Conservation (phyloP, 2,797 vertebrate species). For the Danio aesculapii region DNA sequence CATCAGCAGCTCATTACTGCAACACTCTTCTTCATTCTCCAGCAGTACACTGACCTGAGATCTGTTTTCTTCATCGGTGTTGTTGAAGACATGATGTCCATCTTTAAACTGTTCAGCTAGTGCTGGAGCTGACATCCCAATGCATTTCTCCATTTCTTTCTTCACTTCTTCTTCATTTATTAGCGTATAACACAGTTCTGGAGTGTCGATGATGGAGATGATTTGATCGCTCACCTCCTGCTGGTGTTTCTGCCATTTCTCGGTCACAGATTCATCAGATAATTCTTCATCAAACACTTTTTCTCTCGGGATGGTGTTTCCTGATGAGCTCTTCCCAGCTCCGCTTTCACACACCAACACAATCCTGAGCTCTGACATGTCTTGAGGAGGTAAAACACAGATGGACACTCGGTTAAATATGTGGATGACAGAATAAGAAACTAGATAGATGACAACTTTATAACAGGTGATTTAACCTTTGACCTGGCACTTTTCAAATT, state of each 20-base stretch:
- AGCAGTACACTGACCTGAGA: constrained; percentile 10
- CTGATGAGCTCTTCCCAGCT: constrained; percentile 39
- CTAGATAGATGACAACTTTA: too few species aligned
- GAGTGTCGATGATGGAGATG: constrained; percentile 18
- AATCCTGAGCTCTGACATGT: constrained; percentile 6
- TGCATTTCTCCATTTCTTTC: constrained; percentile 56
- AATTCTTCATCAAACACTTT: neutral
- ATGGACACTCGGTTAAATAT: too few species aligned
- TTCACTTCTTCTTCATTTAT: constrained; percentile 34
- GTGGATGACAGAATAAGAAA: too few species aligned
- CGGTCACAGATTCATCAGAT: neutral
- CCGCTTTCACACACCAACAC: constrained; percentile 32
- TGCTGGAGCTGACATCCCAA: neutral
- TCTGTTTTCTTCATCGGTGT: neutral
- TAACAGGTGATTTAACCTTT: too few species aligned
- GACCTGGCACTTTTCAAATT: too few species aligned
- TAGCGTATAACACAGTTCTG: constrained; percentile 59
- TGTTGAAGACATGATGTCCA: neutral
- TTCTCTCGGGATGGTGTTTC: constrained; percentile 29
- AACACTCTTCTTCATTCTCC: neutral
- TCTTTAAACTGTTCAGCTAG: neutral
- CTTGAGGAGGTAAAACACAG: too few species aligned
- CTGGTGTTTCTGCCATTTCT: neutral
- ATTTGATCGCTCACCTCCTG: neutral
- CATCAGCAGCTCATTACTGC: neutral